phyloP scores from a whole-genome alignment of 2,888 invertebrate genomes.

The Parascotia fuliginaria region DNA sequence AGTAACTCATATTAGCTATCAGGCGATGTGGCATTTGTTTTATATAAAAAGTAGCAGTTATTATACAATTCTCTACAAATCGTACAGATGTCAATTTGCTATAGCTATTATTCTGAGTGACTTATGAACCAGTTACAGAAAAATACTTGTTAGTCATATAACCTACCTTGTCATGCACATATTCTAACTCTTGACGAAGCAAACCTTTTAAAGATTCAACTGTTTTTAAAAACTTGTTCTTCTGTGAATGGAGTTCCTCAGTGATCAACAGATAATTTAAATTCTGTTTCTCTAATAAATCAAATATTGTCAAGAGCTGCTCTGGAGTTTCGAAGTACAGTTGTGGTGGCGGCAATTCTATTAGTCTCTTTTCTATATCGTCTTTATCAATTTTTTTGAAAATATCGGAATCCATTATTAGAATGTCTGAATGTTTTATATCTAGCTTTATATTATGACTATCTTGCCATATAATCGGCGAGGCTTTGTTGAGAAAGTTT shows the following conservation, averaged over 20 bases:
- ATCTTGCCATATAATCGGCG: constrained; percentile 76
- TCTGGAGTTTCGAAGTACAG: constrained; percentile 73
- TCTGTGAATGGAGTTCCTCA: constrained; percentile 71
- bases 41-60: too few relatives aligned
- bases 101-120: too few relatives aligned
- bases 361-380: constrained; percentile 54
- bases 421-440: constrained; percentile 59
- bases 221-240: constrained; percentile 71
- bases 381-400: constrained; percentile 61
- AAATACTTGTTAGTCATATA: neutral
- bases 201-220: constrained; percentile 58
- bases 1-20: too few relatives aligned
- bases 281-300: constrained; percentile 74
- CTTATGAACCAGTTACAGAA: neutral
- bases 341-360: constrained; percentile 59
- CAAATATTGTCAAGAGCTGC: constrained; percentile 67
- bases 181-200: constrained; percentile 62
- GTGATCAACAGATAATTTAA: constrained; percentile 76
- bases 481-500: constrained; percentile 72
- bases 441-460: constrained; percentile 60
- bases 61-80: too few relatives aligned
- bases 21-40: too few relatives aligned
- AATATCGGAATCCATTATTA: constrained; percentile 64
- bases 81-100: too few relatives aligned
- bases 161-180: constrained; percentile 69